phyloP scores from a whole-genome alignment of 1,140 invertebrate genomes.

The Pseudobourletiella spinata region DNA sequence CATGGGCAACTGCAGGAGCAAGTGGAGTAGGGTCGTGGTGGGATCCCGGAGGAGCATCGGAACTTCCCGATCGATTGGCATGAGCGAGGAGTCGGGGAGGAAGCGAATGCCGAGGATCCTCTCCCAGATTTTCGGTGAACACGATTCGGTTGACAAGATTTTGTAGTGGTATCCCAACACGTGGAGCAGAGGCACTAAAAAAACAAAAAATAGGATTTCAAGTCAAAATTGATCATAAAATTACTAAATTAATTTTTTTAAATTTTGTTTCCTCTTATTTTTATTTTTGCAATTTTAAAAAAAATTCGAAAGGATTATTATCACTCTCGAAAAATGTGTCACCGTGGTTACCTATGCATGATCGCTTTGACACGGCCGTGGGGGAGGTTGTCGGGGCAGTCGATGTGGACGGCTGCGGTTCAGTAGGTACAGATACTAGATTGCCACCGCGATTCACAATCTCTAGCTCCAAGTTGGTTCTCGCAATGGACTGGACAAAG shows the following conservation, averaged over 20 bases:
- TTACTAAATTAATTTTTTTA: background rate
- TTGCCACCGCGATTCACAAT: slow-evolving; percentile 75
- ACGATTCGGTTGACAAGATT: slow-evolving; percentile 43
- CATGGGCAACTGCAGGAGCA: slow-evolving; percentile 71
- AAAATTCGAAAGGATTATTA: background rate
- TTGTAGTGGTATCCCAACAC: slow-evolving; percentile 77
- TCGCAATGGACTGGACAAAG: slow-evolving; percentile 81
- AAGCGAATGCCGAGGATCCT: slow-evolving; percentile 32
- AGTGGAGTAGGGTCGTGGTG: slow-evolving; percentile 70
- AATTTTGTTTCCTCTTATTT: background rate
- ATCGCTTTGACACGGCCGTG: slow-evolving; percentile 62
- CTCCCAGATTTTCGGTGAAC: slow-evolving; percentile 34
- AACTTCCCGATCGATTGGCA: slow-evolving; percentile 54
- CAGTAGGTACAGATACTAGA: slow-evolving; percentile 42
- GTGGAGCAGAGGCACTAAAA: slow-evolving; percentile 71
- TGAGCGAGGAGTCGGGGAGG: slow-evolving; percentile 39
- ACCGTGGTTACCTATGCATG: slow-evolving; percentile 75
- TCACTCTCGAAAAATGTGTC: no score
- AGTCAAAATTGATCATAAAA: background rate
- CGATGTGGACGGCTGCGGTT: slow-evolving; percentile 41
- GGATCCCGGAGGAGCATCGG: slow-evolving; percentile 77
- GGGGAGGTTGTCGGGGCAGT: slow-evolving; percentile 42
- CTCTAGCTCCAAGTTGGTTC: slow-evolving; percentile 88
- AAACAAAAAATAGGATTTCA: background rate
- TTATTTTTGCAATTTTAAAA: background rate